Base-by-base conservation (phyloP, 2,797 vertebrate species). In the Acipenser transmontanus region DNA sequence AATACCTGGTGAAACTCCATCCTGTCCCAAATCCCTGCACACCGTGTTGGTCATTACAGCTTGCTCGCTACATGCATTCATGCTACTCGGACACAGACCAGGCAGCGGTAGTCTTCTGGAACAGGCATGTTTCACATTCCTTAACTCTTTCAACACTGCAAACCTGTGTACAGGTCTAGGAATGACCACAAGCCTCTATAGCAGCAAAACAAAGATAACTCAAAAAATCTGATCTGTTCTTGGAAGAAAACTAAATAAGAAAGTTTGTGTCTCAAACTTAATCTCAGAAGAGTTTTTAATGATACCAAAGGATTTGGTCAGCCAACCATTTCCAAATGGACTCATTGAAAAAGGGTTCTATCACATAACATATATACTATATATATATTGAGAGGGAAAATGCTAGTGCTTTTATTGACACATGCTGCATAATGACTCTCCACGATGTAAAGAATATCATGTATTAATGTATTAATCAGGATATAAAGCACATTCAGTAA, bases 391-490 rank as follows among this genome's bases (percentile, higher is more conserved):
- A 76, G 75, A 71, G 66, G 77, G 71, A 68, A 57, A 63, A 71
- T 52, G 74, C 73, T 78, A 85, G 77, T 80, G 74, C 72, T 69
- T 17, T 71, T 78, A 75, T 81, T 83, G 85, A 85, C 78, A 79
- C 80, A 54, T 78, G 79, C 69, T 74, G 72, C 73, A 77, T 80
- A 78, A 83, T 87, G 77, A 81, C 85, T 86, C 80, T 82, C 84
- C 84, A 86, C 86, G 83, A 83, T 78, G 77, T 83, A 75, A 81
- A 81, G 80, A 82, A 80, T 69, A 68, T 82, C 78, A 81, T 81
- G 77, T 66, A 81, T 80, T 47, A 76, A 77, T 34, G 34, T 34
- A 34, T 34, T 73, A 72, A 66, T 62, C 68, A 47, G 69, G 79
- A 84, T 84, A 84, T 81, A 80, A 85, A 85, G 34, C 34, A 34